phyloP scores from a whole-genome alignment of 1,140 invertebrate species.

The Heliconius hewitsoni region DNA sequence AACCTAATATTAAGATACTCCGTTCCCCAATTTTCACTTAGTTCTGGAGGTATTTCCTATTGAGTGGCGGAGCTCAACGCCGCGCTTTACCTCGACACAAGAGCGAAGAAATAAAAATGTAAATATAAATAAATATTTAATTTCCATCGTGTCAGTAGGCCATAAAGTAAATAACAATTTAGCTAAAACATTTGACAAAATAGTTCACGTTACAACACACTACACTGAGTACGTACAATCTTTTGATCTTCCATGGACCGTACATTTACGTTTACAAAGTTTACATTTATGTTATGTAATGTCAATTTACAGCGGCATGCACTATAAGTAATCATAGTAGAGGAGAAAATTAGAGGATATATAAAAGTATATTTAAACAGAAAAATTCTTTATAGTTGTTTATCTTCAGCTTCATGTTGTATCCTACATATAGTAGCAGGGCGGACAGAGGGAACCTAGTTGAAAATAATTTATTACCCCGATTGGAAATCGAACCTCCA shows the following conservation, averaged over 20 bases:
- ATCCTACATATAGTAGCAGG: no score
- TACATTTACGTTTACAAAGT: neutral
- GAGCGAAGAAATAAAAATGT: no score
- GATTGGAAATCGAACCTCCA: no score
- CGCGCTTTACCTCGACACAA: no score
- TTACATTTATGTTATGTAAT: neutral
- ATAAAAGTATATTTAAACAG: neutral
- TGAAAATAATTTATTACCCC: no score
- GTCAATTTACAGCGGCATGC: neutral
- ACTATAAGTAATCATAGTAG: neutral
- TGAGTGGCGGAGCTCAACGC: no score
- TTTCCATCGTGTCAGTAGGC: neutral
- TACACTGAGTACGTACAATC: neutral
- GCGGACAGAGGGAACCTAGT: no score
- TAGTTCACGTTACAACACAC: neutral
- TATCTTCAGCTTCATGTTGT: neutral
- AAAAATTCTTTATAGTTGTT: neutral
- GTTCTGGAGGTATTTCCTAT: no score
- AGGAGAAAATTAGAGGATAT: neutral
- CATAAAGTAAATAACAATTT: neutral
- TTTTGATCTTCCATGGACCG: constrained; percentile 1
- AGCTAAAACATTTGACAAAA: neutral
- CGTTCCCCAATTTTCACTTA: no score
- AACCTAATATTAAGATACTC: no score
- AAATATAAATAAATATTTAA: no score